These are phyloP conservation scores for Poeciliopsis gracilis DNA, from an alignment of 2,797 vertebrate species.

Conservation along the genomic window DNA sequence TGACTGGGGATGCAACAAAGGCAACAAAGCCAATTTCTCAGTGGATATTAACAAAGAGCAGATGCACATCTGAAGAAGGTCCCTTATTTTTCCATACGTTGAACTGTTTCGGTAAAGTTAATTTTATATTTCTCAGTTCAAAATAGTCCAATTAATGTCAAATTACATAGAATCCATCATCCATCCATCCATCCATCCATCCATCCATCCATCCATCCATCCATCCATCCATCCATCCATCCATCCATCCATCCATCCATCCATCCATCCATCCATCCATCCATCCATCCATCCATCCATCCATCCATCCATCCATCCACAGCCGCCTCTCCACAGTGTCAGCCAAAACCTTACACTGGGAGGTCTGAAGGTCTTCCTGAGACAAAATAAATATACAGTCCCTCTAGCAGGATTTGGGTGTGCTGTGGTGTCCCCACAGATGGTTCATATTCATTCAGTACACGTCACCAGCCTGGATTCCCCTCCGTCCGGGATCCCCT, in stretches of 20 bases:
- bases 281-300: too few species aligned
- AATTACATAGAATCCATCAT: background rate
- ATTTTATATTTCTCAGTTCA: background rate
- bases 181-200: background rate
- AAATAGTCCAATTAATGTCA: background rate
- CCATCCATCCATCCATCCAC: background rate
- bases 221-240: too few species aligned
- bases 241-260: too few species aligned
- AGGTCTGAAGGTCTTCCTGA: background rate
- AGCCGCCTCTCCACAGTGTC: background rate
- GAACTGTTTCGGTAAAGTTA: background rate
- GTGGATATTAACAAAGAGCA: background rate
- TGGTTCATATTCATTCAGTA: too few species aligned
- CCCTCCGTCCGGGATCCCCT: too few species aligned
- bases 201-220: too few species aligned
- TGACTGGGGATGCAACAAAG: slow-evolving; percentile 38
- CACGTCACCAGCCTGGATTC: too few species aligned
- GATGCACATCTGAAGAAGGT: background rate
- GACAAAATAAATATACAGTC: background rate
- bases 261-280: too few species aligned
- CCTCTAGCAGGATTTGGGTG: background rate
- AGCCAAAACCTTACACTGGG: background rate
- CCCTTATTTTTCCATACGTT: too few species aligned
- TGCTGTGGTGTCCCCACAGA: too few species aligned
- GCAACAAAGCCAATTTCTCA: slow-evolving; percentile 18